Conservation (phyloP, 2,113 vertebrate genomes). For the Vanacampus margaritifer region DNA sequence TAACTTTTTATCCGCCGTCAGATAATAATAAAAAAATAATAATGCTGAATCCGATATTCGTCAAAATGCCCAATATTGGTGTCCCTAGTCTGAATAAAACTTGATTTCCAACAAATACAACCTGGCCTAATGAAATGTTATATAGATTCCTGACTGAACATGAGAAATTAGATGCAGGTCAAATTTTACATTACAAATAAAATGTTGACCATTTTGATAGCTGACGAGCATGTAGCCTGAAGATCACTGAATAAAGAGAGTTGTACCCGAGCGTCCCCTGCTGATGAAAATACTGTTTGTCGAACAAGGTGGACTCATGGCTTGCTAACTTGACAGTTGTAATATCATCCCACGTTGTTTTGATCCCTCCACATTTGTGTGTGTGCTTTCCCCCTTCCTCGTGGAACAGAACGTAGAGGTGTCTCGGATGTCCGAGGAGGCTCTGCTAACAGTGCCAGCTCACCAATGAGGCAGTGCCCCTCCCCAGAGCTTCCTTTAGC, state of each 20-base stretch:
- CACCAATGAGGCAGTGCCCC: slow-evolving; percentile 80
- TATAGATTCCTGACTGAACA: not conserved
- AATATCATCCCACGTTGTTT: slow-evolving; percentile 26
- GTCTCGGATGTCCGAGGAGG: slow-evolving; percentile 88
- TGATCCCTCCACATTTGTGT: slow-evolving; percentile 43
- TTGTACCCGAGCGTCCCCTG: not conserved
- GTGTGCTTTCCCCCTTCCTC: slow-evolving; percentile 24
- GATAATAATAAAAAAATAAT: no score
- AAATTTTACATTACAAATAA: not conserved
- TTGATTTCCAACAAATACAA: not conserved
- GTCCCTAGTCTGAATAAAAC: not conserved
- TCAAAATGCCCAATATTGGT: no score
- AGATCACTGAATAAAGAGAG: not conserved
- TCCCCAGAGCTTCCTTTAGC: not conserved
- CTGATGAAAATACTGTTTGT: not conserved
- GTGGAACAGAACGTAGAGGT: slow-evolving; percentile 91
- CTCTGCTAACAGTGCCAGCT: slow-evolving; percentile 91
- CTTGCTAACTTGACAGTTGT: not conserved
- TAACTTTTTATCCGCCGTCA: no score
- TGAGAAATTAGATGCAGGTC: not conserved
- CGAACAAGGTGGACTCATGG: not conserved
- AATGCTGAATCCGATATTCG: no score
- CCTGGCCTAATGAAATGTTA: not conserved
- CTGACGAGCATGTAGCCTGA: not conserved
- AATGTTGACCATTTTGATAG: not conserved